Percentiles rank a stretch among this genome's conserved stretches.
These are phyloP conservation scores for Plusia festucae DNA, from an alignment of 2,888 invertebrate genomes.

Conservation along the genomic window DNA sequence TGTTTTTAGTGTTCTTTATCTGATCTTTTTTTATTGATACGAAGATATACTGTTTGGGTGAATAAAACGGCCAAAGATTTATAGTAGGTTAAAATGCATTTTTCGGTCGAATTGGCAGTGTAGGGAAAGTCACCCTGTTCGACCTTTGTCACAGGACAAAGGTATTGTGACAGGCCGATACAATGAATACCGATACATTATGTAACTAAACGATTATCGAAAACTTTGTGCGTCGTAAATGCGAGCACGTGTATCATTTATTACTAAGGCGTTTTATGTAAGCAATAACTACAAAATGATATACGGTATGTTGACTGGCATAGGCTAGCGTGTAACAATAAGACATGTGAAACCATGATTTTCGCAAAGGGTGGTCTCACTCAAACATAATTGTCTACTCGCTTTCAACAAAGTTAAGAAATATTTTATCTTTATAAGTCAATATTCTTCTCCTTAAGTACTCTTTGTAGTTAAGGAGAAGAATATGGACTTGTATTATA, in stretches of 20 bases:
- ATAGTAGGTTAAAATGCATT: conserved; percentile 26
- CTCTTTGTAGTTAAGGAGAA: no score
- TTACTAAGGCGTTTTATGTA: no score
- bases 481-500: no score
- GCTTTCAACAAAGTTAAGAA: no score
- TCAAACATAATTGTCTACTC: no score
- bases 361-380: no score
- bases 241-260: neutral
- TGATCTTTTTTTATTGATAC: neutral
- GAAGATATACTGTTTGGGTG: neutral
- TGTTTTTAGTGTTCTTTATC: neutral
- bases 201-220: conserved; percentile 37
- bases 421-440: no score
- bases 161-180: conserved; percentile 48
- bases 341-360: no score
- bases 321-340: no score
- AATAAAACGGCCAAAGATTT: conserved; percentile 5
- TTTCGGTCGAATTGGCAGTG: conserved; percentile 52
- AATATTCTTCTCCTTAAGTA: no score
- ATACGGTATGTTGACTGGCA: no score
- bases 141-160: conserved; percentile 67
- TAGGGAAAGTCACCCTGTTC: conserved; percentile 58
- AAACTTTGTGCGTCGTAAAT: conserved; percentile 9
- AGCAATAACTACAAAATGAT: no score
- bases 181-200: conserved; percentile 58